phyloP scores from a whole-genome alignment of 2,888 invertebrate species.

The Hydroisotoma schaefferi region DNA sequence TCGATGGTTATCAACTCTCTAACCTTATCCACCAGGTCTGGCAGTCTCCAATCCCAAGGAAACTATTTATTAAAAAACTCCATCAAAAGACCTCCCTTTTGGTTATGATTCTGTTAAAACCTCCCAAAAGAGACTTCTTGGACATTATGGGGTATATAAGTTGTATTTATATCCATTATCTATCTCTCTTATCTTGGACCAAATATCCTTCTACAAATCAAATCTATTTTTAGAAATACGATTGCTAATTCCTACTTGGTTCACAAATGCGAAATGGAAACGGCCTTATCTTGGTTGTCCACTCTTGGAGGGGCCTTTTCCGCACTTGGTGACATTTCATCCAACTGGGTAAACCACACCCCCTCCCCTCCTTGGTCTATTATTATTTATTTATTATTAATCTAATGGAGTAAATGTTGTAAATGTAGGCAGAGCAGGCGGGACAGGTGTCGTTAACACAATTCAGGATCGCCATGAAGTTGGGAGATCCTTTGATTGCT shows the following conservation, averaged over 20 bases:
- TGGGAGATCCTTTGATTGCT: conserved; percentile 77
- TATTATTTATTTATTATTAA: conserved; percentile 29
- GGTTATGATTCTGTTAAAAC: too few relatives aligned
- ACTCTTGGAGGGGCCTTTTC: conserved; percentile 96
- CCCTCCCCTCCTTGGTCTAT: too few relatives aligned
- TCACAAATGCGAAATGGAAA: conserved; percentile 63
- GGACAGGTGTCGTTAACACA: conserved; percentile 83
- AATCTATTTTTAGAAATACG: conserved; percentile 28
- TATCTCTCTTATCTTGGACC: not conserved
- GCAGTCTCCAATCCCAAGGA: too few relatives aligned
- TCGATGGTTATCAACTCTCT: too few relatives aligned
- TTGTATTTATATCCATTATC: too few relatives aligned
- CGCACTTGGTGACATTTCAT: conserved; percentile 86
- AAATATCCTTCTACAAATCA: not conserved
- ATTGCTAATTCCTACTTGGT: conserved; percentile 29
- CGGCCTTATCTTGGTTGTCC: conserved; percentile 89
- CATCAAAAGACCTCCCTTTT: too few relatives aligned
- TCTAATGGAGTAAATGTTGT: conserved; percentile 32
- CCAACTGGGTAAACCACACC: too few relatives aligned
- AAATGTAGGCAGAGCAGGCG: conserved; percentile 75
- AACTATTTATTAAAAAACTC: too few relatives aligned
- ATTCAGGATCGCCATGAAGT: conserved; percentile 70
- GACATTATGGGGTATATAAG: too few relatives aligned
- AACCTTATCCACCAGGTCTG: too few relatives aligned
- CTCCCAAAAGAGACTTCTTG: too few relatives aligned